phyloP scores from a whole-genome alignment of 2,888 invertebrate species.

The Neria commutata region DNA sequence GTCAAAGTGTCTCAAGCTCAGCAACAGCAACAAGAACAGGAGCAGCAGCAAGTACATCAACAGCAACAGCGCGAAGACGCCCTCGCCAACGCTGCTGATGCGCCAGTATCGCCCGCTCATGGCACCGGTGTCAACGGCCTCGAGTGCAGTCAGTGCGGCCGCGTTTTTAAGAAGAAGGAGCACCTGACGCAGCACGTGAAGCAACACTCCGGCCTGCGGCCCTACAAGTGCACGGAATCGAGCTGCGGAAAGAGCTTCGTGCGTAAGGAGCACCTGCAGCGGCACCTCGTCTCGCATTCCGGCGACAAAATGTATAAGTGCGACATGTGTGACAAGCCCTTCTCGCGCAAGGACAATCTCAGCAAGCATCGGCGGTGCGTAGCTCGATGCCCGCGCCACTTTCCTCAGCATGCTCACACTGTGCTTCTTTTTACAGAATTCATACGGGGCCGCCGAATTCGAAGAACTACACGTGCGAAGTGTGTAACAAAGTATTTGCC shows the following conservation, averaged over 20 bases:
- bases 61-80: neutral
- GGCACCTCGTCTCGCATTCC: constrained; percentile 72
- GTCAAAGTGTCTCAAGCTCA: constrained; percentile 10
- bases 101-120: neutral
- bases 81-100: neutral
- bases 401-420: neutral
- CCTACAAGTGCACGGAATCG: constrained; percentile 68
- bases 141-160: constrained; percentile 67
- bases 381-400: neutral
- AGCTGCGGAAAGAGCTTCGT: constrained; percentile 71
- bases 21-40: constrained; percentile 8
- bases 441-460: constrained; percentile 46
- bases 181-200: constrained; percentile 73
- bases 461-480: constrained; percentile 69
- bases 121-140: constrained; percentile 16
- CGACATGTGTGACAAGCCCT: constrained; percentile 67
- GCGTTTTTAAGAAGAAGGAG: constrained; percentile 72
- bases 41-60: neutral
- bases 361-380: constrained; percentile 60
- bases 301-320: constrained; percentile 72
- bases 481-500: constrained; percentile 71
- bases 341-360: constrained; percentile 62
- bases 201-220: constrained; percentile 71
- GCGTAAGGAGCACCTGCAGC: constrained; percentile 71
- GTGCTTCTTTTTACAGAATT: constrained; percentile 43